Conservation (phyloP, 2,113 vertebrate species). For the Naja naja region DNA sequence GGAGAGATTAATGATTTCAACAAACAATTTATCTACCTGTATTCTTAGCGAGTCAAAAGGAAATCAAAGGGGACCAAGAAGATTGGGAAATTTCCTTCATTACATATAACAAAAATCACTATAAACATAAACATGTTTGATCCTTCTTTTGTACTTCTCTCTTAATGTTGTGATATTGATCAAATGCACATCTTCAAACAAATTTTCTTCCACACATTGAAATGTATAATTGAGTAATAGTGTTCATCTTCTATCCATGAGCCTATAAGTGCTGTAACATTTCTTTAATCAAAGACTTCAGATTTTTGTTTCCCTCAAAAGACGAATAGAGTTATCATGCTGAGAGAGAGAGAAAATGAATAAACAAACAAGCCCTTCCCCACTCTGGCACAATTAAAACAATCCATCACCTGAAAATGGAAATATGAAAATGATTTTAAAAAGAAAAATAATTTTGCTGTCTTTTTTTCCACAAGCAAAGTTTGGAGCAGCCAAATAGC, state of each 20-base stretch:
- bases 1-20: background rate
- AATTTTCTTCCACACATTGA: background rate
- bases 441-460: background rate
- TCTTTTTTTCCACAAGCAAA: background rate
- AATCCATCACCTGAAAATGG: constrained; percentile 21
- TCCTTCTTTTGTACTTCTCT: background rate
- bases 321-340: background rate
- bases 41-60: background rate
- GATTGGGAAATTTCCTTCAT: constrained; percentile 3
- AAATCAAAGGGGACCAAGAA: background rate
- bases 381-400: background rate
- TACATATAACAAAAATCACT: background rate
- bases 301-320: background rate
- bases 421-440: background rate
- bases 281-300: background rate
- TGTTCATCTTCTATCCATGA: background rate
- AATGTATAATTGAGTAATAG: constrained; percentile 2
- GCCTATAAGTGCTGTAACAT: background rate
- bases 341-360: background rate
- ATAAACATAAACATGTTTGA: background rate
- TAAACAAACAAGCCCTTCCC: background rate
- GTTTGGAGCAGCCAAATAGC: background rate
- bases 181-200: background rate
- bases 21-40: background rate
- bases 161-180: background rate